These are phyloP conservation scores for Helicoverpa zea DNA, from an alignment of 1,140 invertebrate species.

Conservation along the genomic window DNA sequence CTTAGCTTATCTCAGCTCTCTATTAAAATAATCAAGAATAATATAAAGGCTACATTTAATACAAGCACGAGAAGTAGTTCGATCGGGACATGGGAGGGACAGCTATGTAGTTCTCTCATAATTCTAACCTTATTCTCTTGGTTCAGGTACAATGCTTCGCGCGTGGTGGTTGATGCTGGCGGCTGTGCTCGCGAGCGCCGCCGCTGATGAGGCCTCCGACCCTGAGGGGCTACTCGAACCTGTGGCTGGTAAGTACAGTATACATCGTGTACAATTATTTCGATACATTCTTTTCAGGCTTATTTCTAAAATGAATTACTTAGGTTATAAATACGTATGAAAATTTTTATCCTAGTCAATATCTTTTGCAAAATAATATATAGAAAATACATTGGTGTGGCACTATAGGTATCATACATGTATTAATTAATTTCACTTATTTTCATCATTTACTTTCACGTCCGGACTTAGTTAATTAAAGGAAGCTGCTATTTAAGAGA, in stretches of 20 bases:
- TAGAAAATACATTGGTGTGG: no score
- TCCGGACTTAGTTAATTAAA: background rate
- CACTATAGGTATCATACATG: background rate
- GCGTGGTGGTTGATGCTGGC: conserved; percentile 60
- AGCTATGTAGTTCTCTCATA: no score
- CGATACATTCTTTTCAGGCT: background rate
- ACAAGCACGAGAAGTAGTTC: no score
- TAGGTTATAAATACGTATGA: no score
- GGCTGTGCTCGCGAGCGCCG: conserved; percentile 55
- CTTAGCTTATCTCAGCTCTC: no score
- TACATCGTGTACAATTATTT: background rate
- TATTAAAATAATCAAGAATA: no score
- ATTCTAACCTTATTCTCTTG: background rate
- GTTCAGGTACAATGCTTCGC: conserved; percentile 58
- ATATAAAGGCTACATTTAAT: no score
- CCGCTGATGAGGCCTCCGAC: conserved; percentile 71
- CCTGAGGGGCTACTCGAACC: conserved; percentile 68
- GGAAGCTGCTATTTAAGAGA: background rate
- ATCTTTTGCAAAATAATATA: no score
- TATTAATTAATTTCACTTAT: background rate
- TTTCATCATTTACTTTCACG: background rate
- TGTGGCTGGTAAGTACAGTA: conserved; percentile 60
- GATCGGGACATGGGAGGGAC: no score
- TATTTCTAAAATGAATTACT: no score
- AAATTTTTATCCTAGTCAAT: no score